These are phyloP conservation scores for Plemyria rubiginata DNA, from an alignment of 2,888 invertebrate genomes.

Conservation along the genomic window DNA sequence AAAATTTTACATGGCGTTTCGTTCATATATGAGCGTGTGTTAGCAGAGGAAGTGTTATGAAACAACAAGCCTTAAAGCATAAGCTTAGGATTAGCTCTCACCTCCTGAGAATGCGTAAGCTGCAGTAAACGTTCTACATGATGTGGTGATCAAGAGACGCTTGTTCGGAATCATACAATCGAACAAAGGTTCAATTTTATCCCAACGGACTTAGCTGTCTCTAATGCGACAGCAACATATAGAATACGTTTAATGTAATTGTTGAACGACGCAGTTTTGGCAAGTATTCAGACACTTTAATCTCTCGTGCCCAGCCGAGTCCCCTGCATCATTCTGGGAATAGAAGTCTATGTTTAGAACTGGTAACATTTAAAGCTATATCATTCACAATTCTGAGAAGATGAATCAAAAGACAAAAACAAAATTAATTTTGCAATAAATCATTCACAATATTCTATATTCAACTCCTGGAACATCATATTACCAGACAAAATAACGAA, in stretches of 20 bases:
- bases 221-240: conserved; percentile 6
- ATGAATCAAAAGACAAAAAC: background rate
- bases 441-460: background rate
- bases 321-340: conserved; percentile 48
- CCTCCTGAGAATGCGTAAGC: no score
- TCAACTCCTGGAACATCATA: no score
- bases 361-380: conserved; percentile 40
- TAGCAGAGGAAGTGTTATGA: no score
- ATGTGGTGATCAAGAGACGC: background rate
- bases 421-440: background rate
- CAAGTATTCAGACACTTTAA: conserved; percentile 53
- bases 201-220: conserved; percentile 1
- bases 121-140: background rate
- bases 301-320: conserved; percentile 48
- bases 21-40: no score
- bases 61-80: no score
- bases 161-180: background rate
- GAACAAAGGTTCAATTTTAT: background rate
- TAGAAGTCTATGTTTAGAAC: conserved; percentile 51
- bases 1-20: no score
- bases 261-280: conserved; percentile 50
- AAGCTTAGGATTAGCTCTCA: no score
- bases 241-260: conserved; percentile 27
- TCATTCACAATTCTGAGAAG: background rate
- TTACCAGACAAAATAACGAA: no score